These are phyloP conservation scores for Ligdia adustata DNA, from an alignment of 2,888 invertebrate species.

Conservation along the genomic window DNA sequence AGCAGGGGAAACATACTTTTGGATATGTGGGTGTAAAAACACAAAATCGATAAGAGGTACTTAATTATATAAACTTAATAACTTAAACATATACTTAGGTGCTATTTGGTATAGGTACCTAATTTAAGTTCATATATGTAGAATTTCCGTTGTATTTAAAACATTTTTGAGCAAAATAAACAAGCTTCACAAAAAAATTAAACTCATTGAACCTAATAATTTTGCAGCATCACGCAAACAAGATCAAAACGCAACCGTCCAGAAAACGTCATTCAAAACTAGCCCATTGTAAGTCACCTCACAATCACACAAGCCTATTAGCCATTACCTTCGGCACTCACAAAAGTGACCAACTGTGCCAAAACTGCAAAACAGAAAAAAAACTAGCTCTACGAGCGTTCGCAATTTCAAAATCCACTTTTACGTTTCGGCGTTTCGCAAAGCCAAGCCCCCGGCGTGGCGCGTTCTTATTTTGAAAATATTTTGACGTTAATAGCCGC, in stretches of 20 bases:
- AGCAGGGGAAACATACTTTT: no score
- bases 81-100: no score
- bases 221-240: no score
- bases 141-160: no score
- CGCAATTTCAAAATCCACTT: constrained; percentile 36
- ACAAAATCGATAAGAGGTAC: no score
- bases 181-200: no score
- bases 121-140: no score
- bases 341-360: constrained; percentile 28
- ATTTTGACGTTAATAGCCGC: constrained; percentile 80
- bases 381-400: constrained; percentile 12
- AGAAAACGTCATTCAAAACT: constrained; percentile 11
- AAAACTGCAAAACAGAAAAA: constrained; percentile 29
- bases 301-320: constrained; percentile 31
- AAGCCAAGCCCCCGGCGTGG: constrained; percentile 65
- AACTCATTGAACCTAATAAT: no score
- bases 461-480: constrained; percentile 78
- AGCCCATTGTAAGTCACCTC: constrained; percentile 18
- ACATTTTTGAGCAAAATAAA: no score
- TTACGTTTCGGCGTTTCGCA: constrained; percentile 57
- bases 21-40: no score
- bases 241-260: constrained; percentile 17
- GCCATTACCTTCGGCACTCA: constrained; percentile 33
- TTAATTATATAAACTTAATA: no score
- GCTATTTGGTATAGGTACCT: no score